phyloP scores from a whole-genome alignment of 2,797 vertebrate species.

The Amblyraja radiata region DNA sequence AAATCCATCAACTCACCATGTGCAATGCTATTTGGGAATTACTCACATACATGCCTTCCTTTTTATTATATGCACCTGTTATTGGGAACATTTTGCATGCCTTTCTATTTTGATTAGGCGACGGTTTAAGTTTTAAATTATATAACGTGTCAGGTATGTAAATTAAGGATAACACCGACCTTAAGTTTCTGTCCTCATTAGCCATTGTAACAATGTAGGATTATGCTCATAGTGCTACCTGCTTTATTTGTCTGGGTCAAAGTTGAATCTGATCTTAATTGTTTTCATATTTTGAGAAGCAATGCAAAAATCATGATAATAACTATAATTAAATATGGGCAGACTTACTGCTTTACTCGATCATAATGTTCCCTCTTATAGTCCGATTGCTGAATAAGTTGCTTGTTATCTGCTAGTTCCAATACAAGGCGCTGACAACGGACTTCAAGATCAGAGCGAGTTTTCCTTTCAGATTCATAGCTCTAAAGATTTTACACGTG shows the following conservation, averaged over 20 bases:
- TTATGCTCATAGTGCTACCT: background rate
- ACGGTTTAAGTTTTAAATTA: background rate
- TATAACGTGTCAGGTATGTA: background rate
- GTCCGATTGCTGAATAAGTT: conserved; percentile 82
- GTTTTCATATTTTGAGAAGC: background rate
- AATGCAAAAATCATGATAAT: background rate
- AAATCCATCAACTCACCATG: background rate
- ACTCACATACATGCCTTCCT: background rate
- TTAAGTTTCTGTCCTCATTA: background rate
- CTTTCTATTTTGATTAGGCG: background rate
- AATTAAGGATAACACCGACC: background rate
- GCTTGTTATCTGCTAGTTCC: conserved; percentile 86
- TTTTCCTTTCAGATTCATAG: conserved; percentile 78
- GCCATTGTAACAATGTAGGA: background rate
- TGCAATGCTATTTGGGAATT: background rate
- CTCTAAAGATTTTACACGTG: conserved; percentile 56
- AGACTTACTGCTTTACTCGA: conserved; percentile 71
- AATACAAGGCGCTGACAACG: conserved; percentile 80
- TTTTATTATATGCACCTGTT: background rate
- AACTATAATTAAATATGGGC: background rate
- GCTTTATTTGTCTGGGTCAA: background rate
- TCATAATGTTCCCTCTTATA: conserved; percentile 85
- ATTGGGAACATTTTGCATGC: background rate
- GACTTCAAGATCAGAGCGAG: conserved; percentile 75
- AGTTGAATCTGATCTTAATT: background rate